Conservation (phyloP, 2,888 invertebrate genomes). For the Maniola hyperantus region DNA sequence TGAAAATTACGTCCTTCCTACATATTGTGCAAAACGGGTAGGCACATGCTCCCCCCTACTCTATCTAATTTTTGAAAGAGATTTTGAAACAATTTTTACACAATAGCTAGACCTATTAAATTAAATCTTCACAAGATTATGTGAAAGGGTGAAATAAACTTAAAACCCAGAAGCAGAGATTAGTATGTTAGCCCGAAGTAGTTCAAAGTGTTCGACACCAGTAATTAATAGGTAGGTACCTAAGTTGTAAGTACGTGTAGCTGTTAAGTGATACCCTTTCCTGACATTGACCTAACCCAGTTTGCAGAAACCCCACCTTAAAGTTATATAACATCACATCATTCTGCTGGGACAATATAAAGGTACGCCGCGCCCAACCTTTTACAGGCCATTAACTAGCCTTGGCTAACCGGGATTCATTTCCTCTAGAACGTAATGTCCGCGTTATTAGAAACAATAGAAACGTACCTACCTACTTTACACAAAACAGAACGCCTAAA, state of each 20-base stretch:
- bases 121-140: too few relatives aligned
- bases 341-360: slow-evolving; percentile 30
- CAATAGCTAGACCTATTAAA: too few relatives aligned
- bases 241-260: not conserved
- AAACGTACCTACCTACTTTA: not conserved
- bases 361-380: slow-evolving; percentile 52
- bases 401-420: slow-evolving; percentile 22
- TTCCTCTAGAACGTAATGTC: slow-evolving; percentile 18
- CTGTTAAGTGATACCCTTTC: not conserved
- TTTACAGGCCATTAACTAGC: slow-evolving; percentile 55
- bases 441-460: slow-evolving; percentile 21
- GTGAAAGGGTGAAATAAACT: too few relatives aligned
- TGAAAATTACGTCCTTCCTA: too few relatives aligned
- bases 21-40: too few relatives aligned
- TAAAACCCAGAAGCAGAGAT: too few relatives aligned
- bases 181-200: too few relatives aligned
- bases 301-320: slow-evolving; percentile 56
- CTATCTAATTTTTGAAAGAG: too few relatives aligned
- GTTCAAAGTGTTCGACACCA: not conserved
- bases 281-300: slow-evolving; percentile 68
- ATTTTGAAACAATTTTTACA: too few relatives aligned
- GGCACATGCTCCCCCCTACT: too few relatives aligned
- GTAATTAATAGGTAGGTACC: not conserved
- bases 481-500: not conserved
- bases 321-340: slow-evolving; percentile 55